Conservation (phyloP, 2,888 invertebrate species). For the Leucophenga maculata region DNA sequence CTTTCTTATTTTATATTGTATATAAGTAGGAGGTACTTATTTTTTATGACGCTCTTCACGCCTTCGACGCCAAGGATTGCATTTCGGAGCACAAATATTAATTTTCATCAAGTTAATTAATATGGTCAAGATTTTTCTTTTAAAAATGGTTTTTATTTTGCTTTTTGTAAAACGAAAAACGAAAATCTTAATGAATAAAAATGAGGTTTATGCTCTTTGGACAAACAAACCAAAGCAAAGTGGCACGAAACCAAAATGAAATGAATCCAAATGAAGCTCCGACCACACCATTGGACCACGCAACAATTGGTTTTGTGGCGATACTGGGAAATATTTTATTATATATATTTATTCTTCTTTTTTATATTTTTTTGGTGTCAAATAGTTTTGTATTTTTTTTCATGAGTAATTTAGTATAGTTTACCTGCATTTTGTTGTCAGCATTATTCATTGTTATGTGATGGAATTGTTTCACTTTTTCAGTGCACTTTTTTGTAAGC, state of each 20-base stretch:
- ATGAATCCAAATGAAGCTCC: neutral
- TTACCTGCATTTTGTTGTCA: no score
- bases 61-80: neutral
- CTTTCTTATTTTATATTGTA: no score
- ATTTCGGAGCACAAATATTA: slow-evolving; percentile 53
- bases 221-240: neutral
- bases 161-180: slow-evolving; percentile 26
- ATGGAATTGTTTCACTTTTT: no score
- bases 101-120: slow-evolving; percentile 64
- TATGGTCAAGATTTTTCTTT: slow-evolving; percentile 51
- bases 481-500: no score
- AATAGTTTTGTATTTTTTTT: no score
- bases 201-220: slow-evolving; percentile 22
- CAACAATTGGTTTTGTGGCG: slow-evolving; percentile 10
- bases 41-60: slow-evolving; percentile 9
- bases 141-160: neutral
- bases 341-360: no score
- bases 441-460: no score
- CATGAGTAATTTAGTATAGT: no score
- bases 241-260: neutral
- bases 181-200: slow-evolving; percentile 34
- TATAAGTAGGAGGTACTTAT: neutral
- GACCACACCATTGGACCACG: neutral
- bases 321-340: neutral
- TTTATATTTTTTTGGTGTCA: no score